Base-by-base conservation (phyloP, 2,797 vertebrate species). In the Mus minutoides region DNA sequence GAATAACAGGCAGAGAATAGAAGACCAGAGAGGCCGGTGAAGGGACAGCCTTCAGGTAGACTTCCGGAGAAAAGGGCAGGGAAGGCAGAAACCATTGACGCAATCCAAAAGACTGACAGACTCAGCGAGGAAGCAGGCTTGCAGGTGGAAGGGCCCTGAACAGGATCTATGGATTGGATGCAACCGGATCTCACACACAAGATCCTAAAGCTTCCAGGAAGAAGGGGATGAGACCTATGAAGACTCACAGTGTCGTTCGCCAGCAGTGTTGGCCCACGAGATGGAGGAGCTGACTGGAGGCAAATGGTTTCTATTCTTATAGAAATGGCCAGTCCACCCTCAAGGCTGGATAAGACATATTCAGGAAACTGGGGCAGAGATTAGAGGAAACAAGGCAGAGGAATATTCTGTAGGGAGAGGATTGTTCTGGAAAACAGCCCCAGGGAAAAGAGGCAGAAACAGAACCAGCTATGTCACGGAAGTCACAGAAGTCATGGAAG, bases 401-500 rank as follows among this genome's bases (percentile, higher is more conserved):
- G 64, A 9, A 75, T 22, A 37, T 31, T 84, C 85, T 43, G 22
- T 37, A 78, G 91, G 9, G 31, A 91, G 5, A 75, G 40, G 0
- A 40, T 8, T 26, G 43, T 43, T 52, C 49, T 92, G 76, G 40
- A 76, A 90, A 90, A 75, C 3, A 9, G 9, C 34, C 58, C 67
- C 13, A 85, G 56, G 58, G 62, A 69, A 88, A 77, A 85, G 88
- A 92, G 77, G 75, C 31, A 64, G 92, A 88, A 56, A 84, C 21
- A 22, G 0, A 34, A n/a, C 22, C 13, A 37, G 12, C 21, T 26
- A 21, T 75, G 58, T n/a, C 26, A 29, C 0, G 2, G 56, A 21
- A 58, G 56, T 49, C 49, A 34, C 12, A 24, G 1, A 17, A 88
- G 58, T 43, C 49, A 34, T 13, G n/a, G 1, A 21, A 17, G 16